Base-by-base conservation (phyloP, 2,888 invertebrate genomes). In the Euproctis similis region DNA sequence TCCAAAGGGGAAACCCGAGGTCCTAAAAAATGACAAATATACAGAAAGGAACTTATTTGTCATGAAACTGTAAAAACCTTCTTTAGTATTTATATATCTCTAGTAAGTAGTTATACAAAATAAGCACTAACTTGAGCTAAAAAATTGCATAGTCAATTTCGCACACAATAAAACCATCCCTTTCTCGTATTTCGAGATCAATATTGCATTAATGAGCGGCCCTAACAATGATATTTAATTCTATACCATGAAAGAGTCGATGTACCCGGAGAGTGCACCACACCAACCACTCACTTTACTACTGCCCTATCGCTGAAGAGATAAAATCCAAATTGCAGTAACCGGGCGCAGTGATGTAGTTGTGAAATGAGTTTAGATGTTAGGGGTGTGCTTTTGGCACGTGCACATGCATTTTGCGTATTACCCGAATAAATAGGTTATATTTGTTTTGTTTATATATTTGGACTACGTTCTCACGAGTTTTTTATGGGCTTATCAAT, bases 211-310 rank as follows among this genome's bases (percentile, higher is more conserved):
- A 80, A 78, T 77, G 67, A 73, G 72, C 61, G 65, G 51, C 49
- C 47, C 68, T 63, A 72, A 82, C 81, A 81, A 82, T 82, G 73
- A 72, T 70, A 78, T 82, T 80, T 81, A 81, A 82, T 78, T 75
- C 74, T 62, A 49, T 59, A 64, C 61, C 61, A 68, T 75, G 72
- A 41, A 34, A 30, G 70, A 71, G 64, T 69, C 60, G 57, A 71
- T 48, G 50, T 41, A 42, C 46, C 44, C 37, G 29, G 38, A 34
- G 31, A 34, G 26, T 30, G n/a, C n/a, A n/a, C n/a, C n/a, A n/a
- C n/a, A n/a, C n/a, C n/a, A n/a, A n/a, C n/a, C n/a, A n/a, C n/a
- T n/a, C n/a, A n/a, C n/a, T n/a, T n/a, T n/a, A n/a, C n/a, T n/a
- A n/a, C n/a, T n/a, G n/a, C n/a, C n/a, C n/a, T n/a, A n/a, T n/a